Conservation (phyloP, 1,140 invertebrate species). For the Scaptomyza hsui region DNA sequence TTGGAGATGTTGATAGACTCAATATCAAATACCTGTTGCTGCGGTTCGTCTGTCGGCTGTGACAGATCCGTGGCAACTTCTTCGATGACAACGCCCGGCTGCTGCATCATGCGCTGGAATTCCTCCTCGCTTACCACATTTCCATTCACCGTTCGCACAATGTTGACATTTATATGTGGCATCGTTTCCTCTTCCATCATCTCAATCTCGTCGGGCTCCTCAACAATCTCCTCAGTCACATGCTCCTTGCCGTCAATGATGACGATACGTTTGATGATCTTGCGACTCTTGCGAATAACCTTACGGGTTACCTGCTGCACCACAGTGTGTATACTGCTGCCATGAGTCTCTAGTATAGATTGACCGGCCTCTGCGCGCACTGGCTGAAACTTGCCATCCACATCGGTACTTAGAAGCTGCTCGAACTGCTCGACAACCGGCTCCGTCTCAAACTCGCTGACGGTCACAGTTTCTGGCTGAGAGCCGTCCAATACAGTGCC, state of each 20-base stretch:
- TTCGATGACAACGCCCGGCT: slow-evolving; percentile 78
- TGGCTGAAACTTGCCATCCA: slow-evolving; percentile 53
- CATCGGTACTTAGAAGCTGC: slow-evolving; percentile 54
- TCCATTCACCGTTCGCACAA: slow-evolving; percentile 86
- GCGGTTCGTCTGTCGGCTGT: slow-evolving; percentile 51
- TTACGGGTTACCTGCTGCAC: slow-evolving; percentile 91
- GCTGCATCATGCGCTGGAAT: slow-evolving; percentile 75
- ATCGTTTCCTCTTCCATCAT: slow-evolving; percentile 89
- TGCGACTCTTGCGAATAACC: slow-evolving; percentile 89
- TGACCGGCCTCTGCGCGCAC: slow-evolving; percentile 55
- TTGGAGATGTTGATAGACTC: slow-evolving; percentile 75
- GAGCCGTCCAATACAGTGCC: slow-evolving; percentile 83
- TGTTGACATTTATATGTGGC: slow-evolving; percentile 90
- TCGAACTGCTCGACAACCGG: slow-evolving; percentile 72
- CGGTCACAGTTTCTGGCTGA: slow-evolving; percentile 85
- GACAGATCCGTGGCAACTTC: slow-evolving; percentile 74
- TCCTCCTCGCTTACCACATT: slow-evolving; percentile 85
- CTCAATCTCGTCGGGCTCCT: slow-evolving; percentile 92
- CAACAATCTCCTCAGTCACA: slow-evolving; percentile 91
- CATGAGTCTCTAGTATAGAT: slow-evolving; percentile 51
- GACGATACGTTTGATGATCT: slow-evolving; percentile 89
- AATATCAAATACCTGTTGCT: slow-evolving; percentile 84
- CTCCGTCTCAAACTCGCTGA: slow-evolving; percentile 86
- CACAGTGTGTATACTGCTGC: slow-evolving; percentile 86
- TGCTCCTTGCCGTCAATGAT: slow-evolving; percentile 93